Evolutionary conservation across 2,113 vertebrate genomes (phyloP), one percentile per base, ranked within the genome.

Genomic region (Sclerurus mexicanus): DNA sequence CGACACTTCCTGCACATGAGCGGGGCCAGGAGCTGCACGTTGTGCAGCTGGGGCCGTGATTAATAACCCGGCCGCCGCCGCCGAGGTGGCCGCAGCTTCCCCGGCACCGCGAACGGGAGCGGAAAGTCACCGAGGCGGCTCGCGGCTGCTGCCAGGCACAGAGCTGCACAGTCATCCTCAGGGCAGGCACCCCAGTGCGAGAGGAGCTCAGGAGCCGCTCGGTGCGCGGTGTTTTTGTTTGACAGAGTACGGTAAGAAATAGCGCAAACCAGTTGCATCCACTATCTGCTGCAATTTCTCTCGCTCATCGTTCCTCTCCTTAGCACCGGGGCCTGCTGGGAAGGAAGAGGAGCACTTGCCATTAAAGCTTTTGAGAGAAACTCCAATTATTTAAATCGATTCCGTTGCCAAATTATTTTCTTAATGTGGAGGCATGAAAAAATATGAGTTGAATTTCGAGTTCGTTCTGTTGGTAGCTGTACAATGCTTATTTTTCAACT

Each of bases 81-180:
- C 35, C 1, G 8, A 21, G 30, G 60, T 25, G 68, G 59, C 72
- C 6, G 1, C 20, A 37, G 66, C 75, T 50, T 15, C 94, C 63
- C 8, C 71, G 21, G 56, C 7, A 1, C 76, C 3, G n/a, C 0
- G 3, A 4, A 11, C 23, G 23, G 6, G 25, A 42, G 73, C 1
- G 74, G 76, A 59, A 46, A 81, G 71, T 44, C 81, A 77, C 50
- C 14, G 2, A 14, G 35, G 46, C 74, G 24, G 62, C 53, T 85
- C 21, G 40, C 5, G 1, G 44, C 47, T 27, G 49, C 49, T 50
- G 49, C 24, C 49, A 14, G 49, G 49, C 23, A 50, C 49, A 25
- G 24, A 50, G 24, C 49, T 15, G 50, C 50, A 52, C 25, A 28
- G 14, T 23, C 50, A 28, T 16, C 50, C 50, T 14, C 50, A 52